Evolutionary conservation across 2,797 vertebrate species (phyloP).

Genomic region (Triplophysa yarkandensis): DNA sequence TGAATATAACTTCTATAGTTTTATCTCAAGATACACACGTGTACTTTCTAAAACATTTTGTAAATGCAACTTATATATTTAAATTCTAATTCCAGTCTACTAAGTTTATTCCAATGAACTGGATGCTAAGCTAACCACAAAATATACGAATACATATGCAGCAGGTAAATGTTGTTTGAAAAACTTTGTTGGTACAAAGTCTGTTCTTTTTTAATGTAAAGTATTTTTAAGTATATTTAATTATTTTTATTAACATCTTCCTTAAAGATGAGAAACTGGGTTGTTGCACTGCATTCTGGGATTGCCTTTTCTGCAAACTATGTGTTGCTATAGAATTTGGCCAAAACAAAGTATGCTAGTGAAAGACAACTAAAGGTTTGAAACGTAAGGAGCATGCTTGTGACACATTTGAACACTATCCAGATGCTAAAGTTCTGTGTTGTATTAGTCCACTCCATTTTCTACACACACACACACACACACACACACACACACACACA

Average conservation of each 20-base stretch:
- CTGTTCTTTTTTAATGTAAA: too few species aligned
- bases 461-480: slow-evolving; percentile 11
- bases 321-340: not conserved
- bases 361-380: not conserved
- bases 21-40: too few species aligned
- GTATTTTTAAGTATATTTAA: too few species aligned
- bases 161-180: not conserved
- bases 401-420: not conserved
- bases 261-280: not conserved
- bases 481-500: slow-evolving; percentile 7
- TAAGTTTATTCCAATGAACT: not conserved
- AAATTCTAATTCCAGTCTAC: too few species aligned
- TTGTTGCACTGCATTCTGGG: not conserved
- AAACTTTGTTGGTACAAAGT: not conserved
- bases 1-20: too few species aligned
- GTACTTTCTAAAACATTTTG: too few species aligned
- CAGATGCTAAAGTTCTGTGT: not conserved
- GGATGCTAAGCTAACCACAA: not conserved
- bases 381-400: not conserved
- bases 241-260: too few species aligned
- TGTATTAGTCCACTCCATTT: not conserved
- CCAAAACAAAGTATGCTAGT: not conserved
- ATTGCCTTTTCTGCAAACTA: not conserved
- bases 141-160: too few species aligned
- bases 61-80: too few species aligned